phyloP scores from a whole-genome alignment of 2,888 invertebrate species.

The Acronicta leporina region DNA sequence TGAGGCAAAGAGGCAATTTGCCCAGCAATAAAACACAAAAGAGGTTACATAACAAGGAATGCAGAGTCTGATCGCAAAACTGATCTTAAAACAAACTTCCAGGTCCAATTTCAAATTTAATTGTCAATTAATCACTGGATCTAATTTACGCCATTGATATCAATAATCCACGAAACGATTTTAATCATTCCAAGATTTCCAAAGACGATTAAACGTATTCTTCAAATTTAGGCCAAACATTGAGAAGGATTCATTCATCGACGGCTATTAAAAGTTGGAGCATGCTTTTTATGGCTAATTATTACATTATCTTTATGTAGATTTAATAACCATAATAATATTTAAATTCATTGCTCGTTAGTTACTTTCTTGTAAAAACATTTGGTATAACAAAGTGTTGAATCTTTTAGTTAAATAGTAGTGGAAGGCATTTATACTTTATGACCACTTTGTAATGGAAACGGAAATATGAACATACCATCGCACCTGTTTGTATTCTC shows the following conservation, averaged over 20 bases:
- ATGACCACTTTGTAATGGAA: not conserved
- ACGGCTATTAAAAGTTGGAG: not conserved
- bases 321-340: not conserved
- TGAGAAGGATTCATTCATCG: not conserved
- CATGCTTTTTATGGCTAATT: not conserved
- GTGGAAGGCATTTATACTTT: not conserved
- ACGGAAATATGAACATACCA: no score
- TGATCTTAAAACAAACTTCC: not conserved
- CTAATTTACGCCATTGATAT: conserved; percentile 12
- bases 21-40: no score
- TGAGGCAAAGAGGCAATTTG: no score
- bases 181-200: conserved; percentile 8
- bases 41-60: no score
- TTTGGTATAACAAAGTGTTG: not conserved
- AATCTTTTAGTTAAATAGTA: not conserved
- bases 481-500: no score
- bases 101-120: not conserved
- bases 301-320: not conserved
- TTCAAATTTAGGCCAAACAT: conserved; percentile 5
- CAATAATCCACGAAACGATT: conserved; percentile 6
- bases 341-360: not conserved
- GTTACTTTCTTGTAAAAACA: not conserved
- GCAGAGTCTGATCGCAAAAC: no score
- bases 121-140: conserved; percentile 9
- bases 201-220: conserved; percentile 5